Conservation (phyloP, 2,113 vertebrate genomes). For the Rhegmatorhina hoffmannsi region DNA sequence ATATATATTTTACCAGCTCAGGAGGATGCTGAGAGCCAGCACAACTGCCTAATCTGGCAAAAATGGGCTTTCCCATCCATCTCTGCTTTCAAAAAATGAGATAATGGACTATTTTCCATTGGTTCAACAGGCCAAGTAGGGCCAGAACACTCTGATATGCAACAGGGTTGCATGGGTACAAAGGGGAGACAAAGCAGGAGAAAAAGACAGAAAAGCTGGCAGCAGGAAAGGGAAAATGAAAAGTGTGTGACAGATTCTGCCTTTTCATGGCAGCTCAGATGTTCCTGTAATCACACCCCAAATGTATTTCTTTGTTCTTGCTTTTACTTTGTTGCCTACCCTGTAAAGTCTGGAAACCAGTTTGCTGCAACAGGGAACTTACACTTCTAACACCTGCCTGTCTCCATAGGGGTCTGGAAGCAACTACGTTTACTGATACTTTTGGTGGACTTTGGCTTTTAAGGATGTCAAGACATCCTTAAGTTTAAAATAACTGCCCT, state of each 20-base stretch:
- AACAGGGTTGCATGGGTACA: background rate
- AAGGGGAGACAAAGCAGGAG: background rate
- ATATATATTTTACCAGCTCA: background rate
- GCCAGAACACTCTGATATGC: background rate
- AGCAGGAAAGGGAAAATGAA: background rate
- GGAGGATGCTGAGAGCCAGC: background rate
- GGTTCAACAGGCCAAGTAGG: background rate
- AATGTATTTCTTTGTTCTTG: background rate
- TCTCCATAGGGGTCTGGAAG: background rate
- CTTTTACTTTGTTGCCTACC: background rate
- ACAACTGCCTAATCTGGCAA: background rate
- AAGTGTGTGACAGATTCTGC: background rate
- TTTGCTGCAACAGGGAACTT: fast-evolving
- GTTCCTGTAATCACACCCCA: background rate
- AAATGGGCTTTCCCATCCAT: background rate
- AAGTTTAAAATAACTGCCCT: background rate
- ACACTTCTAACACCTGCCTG: background rate
- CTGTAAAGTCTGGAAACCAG: background rate
- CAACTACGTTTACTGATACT: background rate
- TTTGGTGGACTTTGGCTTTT: background rate
- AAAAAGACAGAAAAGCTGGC: background rate
- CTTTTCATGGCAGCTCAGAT: background rate
- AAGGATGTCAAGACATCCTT: background rate
- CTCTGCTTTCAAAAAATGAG: background rate
- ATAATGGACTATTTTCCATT: background rate